These are phyloP conservation scores for Cerastis rubricosa DNA, from an alignment of 2,888 invertebrate genomes.

Conservation along the genomic window DNA sequence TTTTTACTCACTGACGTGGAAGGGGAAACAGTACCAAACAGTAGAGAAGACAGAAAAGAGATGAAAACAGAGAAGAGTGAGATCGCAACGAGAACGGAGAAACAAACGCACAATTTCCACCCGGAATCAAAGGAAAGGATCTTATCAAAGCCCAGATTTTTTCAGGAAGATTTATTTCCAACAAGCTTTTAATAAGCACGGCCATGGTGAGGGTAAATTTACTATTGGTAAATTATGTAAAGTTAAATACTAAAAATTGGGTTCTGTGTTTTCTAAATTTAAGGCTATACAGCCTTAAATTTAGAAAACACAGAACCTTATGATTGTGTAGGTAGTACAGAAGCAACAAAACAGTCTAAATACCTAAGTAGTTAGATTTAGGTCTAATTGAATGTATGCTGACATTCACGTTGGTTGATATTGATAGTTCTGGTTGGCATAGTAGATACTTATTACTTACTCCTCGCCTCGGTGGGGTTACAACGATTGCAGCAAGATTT, in stretches of 20 bases:
- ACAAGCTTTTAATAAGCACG: background rate
- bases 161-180: background rate
- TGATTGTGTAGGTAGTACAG: background rate
- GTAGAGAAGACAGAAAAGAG: too few species aligned
- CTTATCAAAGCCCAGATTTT: background rate
- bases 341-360: background rate
- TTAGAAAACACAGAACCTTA: background rate
- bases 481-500: slow-evolving; percentile 71
- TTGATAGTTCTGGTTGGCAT: slow-evolving; percentile 5
- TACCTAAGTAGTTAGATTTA: background rate
- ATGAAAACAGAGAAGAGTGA: too few species aligned
- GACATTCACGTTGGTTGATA: background rate
- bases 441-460: slow-evolving; percentile 9
- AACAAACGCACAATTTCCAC: background rate
- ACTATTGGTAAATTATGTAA: background rate
- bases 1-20: background rate
- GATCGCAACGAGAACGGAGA: background rate
- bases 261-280: too few species aligned
- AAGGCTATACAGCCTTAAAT: background rate
- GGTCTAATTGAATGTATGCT: slow-evolving; percentile 1
- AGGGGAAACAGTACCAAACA: background rate
- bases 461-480: slow-evolving; percentile 50
- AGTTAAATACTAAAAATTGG: background rate
- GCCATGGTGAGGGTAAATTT: background rate
- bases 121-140: background rate